These are phyloP conservation scores for Apamea sordens DNA, from an alignment of 2,888 invertebrate species.

Conservation along the genomic window DNA sequence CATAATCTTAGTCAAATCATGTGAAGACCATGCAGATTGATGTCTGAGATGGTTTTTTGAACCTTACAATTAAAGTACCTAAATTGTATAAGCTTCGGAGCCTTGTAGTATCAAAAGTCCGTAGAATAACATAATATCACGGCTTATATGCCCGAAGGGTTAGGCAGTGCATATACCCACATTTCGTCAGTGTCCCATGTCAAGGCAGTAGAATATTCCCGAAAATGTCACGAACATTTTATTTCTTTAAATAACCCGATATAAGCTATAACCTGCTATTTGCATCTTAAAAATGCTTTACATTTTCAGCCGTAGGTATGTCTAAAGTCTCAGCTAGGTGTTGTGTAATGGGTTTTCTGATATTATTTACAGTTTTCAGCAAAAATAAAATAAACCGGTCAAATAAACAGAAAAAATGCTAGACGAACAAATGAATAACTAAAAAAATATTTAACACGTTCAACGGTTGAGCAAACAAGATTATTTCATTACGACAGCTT, in stretches of 20 bases:
- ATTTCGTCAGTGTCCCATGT: neutral
- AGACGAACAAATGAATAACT: constrained; percentile 38
- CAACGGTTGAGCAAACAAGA: constrained; percentile 49
- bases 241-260: too few species aligned
- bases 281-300: neutral
- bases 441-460: constrained; percentile 48
- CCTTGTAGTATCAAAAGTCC: neutral
- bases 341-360: neutral
- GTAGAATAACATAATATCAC: neutral
- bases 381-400: constrained; percentile 28
- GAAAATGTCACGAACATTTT: neutral
- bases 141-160: neutral
- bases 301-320: neutral
- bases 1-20: too few species aligned
- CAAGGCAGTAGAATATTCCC: neutral
- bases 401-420: constrained; percentile 12
- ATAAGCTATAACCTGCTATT: neutral
- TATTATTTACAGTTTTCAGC: constrained; percentile 16
- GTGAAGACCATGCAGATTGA: too few species aligned
- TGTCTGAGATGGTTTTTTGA: too few species aligned
- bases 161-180: neutral
- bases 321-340: too few species aligned
- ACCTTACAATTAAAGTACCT: too few species aligned
- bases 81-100: neutral
- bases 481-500: constrained; percentile 42